Conservation (phyloP, 2,113 vertebrate genomes). For the Propithecus coquereli region DNA sequence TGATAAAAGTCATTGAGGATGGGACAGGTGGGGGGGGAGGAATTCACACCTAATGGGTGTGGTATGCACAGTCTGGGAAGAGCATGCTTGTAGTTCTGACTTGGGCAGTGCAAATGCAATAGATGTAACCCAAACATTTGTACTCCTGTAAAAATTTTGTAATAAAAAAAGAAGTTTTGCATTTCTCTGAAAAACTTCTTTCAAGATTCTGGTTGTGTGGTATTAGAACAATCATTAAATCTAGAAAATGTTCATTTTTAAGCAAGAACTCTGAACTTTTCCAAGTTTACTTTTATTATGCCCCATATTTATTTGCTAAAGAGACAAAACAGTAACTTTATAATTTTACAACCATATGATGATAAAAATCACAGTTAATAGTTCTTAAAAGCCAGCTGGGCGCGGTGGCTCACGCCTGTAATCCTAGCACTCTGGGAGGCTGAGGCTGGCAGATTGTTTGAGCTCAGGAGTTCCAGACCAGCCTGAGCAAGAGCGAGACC, state of each 20-base stretch:
- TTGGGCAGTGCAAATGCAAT: too few species aligned
- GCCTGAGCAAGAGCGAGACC: too few species aligned
- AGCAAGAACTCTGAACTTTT: background rate
- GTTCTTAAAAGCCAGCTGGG: background rate
- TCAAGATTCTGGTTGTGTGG: background rate
- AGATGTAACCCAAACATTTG: too few species aligned
- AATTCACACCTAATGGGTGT: too few species aligned
- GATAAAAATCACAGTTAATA: background rate
- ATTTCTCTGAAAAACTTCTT: background rate
- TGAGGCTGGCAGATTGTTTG: too few species aligned
- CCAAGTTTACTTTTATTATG: background rate
- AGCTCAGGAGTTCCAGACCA: too few species aligned
- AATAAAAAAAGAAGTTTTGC: background rate
- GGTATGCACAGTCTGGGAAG: too few species aligned
- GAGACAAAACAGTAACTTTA: background rate
- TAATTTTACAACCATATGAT: background rate
- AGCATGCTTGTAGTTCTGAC: too few species aligned
- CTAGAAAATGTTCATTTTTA: background rate
- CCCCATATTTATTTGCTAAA: background rate
- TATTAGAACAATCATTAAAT: background rate
- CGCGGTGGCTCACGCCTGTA: too few species aligned
- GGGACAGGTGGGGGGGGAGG: too few species aligned
- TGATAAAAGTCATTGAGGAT: background rate
- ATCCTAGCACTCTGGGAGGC: too few species aligned
- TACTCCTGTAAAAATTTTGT: too few species aligned